Base-by-base conservation (phyloP, 1,140 invertebrate species). In the Manduca sexta region DNA sequence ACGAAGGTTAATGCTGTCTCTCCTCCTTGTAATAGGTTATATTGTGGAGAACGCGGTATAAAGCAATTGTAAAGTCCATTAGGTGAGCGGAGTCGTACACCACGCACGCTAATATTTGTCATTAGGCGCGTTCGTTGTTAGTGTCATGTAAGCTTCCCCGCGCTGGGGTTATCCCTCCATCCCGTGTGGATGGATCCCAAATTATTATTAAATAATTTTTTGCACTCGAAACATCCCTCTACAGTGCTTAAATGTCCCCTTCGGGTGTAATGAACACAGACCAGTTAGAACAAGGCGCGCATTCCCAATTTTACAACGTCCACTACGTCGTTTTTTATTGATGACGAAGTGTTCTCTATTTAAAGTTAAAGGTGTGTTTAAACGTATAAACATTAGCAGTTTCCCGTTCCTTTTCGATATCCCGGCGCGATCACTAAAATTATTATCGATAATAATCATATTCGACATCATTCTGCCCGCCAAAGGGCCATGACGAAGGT, bases 51-150 rank as follows among this genome's bases (percentile, higher is more conserved):
- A 65, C 58, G 65, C 55, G 41, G 56, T 61, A 63, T 63, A 61
- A 61, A 64, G 64, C 74, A 79, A 77, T 79, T 72, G 68, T 73
- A 54, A 73, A 77, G 62, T 74, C 78, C 75, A 82, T 82, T 82
- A 74, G 60, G 61, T 60, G 56, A 16, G 58, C 44, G 59, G 62
- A 69, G 68, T 64, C 70, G 66, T 67, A 56, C 63, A 57, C 18
- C 56, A 53, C 44, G 50, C 60, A 52, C 49, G 59, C 72, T 81
- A 76, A 81, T 78, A 81, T 77, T 72, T 71, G 74, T 75, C 74
- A 74, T 81, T 81, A 81, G 58, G 53, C 59, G 69, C 66, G 71
- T 74, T 77, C 74, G 72, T 74, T 77, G 64, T 65, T 72, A 49
- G 38, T 58, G 60, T 66, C 26, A 40, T 65, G 64, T 66, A 57